Percentiles rank a stretch among this genome's conserved stretches.
phyloP scores from a whole-genome alignment of 2,888 invertebrate species.

The Drosophila rubida region DNA sequence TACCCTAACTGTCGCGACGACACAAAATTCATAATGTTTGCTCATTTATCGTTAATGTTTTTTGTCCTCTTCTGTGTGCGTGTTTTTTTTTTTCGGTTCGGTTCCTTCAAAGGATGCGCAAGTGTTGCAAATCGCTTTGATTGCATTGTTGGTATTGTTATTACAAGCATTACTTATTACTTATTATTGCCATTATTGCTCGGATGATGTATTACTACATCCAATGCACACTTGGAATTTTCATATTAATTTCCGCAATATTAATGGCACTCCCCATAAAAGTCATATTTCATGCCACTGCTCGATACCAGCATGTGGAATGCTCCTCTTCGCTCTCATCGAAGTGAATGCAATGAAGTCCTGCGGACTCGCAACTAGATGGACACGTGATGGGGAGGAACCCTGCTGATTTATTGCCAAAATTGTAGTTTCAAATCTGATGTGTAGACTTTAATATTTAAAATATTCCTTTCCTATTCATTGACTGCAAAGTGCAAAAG shows the following conservation, averaged over 20 bases:
- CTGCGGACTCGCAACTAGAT: slow-evolving; percentile 3
- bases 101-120: slow-evolving; percentile 68
- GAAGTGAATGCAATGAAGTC: slow-evolving; percentile 4
- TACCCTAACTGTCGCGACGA: slow-evolving; percentile 19
- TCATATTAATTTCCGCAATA: slow-evolving; percentile 77
- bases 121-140: slow-evolving; percentile 81
- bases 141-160: slow-evolving; percentile 74
- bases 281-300: slow-evolving; percentile 66
- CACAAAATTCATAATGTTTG: slow-evolving; percentile 62
- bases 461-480: not conserved
- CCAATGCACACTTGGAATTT: slow-evolving; percentile 77
- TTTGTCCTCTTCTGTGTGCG: not conserved
- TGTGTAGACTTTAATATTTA: not conserved
- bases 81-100: slow-evolving; percentile 15
- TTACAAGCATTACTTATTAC: slow-evolving; percentile 56
- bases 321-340: slow-evolving; percentile 16
- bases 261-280: slow-evolving; percentile 59
- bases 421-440: not conserved
- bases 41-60: slow-evolving; percentile 63
- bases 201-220: slow-evolving; percentile 71
- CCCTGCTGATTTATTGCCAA: slow-evolving; percentile 23
- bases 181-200: slow-evolving; percentile 52
- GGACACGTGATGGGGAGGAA: slow-evolving; percentile 37
- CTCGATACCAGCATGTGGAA: slow-evolving; percentile 33
- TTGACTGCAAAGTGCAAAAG: not conserved